phyloP scores from a whole-genome alignment of 2,888 invertebrate genomes.

The Galeruca laticollis region DNA sequence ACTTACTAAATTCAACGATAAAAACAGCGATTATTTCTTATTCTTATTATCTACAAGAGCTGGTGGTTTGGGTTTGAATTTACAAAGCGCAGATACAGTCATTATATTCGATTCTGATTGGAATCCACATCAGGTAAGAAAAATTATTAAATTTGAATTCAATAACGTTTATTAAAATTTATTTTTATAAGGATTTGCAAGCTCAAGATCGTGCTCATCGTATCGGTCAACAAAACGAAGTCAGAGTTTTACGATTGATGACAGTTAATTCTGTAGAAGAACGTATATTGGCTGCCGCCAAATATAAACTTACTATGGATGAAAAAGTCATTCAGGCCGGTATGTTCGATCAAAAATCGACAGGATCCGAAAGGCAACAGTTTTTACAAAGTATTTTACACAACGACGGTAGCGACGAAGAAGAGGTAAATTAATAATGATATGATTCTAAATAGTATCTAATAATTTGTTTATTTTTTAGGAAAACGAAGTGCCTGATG shows the following conservation, averaged over 20 bases:
- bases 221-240: slow-evolving; percentile 98
- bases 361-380: slow-evolving; percentile 95
- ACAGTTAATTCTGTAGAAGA: slow-evolving; percentile 99
- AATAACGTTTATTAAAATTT: background rate
- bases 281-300: slow-evolving; percentile 95
- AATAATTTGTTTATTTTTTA: background rate
- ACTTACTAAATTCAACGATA: slow-evolving; percentile 90
- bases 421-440: slow-evolving; percentile 62
- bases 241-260: slow-evolving; percentile 95
- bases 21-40: slow-evolving; percentile 91
- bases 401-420: slow-evolving; percentile 94
- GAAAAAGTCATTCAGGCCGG: slow-evolving; percentile 99
- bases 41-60: slow-evolving; percentile 97
- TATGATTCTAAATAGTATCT: too few relatives aligned
- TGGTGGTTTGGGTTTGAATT: slow-evolving; percentile 96
- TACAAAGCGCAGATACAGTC: slow-evolving; percentile 99
- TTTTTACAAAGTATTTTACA: slow-evolving; percentile 95
- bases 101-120: slow-evolving; percentile 99
- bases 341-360: slow-evolving; percentile 99
- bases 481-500: slow-evolving; percentile 95
- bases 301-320: slow-evolving; percentile 98
- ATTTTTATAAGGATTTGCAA: slow-evolving; percentile 86
- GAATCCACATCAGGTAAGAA: slow-evolving; percentile 95
- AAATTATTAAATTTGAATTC: background rate
- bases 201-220: slow-evolving; percentile 99